These are phyloP conservation scores for Oncorhynchus keta DNA, from an alignment of 2,113 vertebrate genomes.

Conservation along the genomic window DNA sequence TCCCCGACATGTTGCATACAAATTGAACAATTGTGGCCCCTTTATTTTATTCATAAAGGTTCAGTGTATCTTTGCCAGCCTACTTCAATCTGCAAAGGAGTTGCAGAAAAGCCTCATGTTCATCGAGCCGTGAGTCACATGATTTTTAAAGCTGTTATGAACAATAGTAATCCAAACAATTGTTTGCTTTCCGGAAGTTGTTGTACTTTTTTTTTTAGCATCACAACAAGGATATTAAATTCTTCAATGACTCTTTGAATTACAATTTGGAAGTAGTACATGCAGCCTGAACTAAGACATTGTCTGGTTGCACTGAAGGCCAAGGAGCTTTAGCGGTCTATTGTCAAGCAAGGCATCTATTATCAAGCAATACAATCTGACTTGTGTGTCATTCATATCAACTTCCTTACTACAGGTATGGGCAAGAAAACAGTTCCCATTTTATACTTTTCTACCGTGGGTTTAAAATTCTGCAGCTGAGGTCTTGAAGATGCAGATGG, in stretches of 20 bases:
- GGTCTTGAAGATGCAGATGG: slow-evolving; percentile 96
- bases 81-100: slow-evolving; percentile 99
- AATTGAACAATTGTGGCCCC: slow-evolving; percentile 99
- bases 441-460: slow-evolving; percentile 97
- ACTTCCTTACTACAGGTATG: slow-evolving; percentile 99
- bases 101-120: slow-evolving; percentile 99
- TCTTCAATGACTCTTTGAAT: slow-evolving; percentile 72
- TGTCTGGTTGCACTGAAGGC: slow-evolving; percentile 81
- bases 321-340: slow-evolving; percentile 60
- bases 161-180: slow-evolving; percentile 86
- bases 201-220: slow-evolving; percentile 52
- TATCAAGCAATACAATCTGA: slow-evolving; percentile 79
- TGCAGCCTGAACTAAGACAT: slow-evolving; percentile 76
- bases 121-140: slow-evolving; percentile 99
- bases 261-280: slow-evolving; percentile 51
- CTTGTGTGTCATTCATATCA: slow-evolving; percentile 94
- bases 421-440: slow-evolving; percentile 97
- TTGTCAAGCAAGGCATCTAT: slow-evolving; percentile 64
- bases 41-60: slow-evolving; percentile 99
- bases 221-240: slow-evolving; percentile 69
- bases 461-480: slow-evolving; percentile 98
- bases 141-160: slow-evolving; percentile 99
- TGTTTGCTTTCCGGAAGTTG: slow-evolving; percentile 93
- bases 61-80: slow-evolving; percentile 99
- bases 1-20: slow-evolving; percentile 99